These are phyloP conservation scores for Heteromormyrus szaboi DNA, from an alignment of 2,797 vertebrate genomes.

Conservation along the genomic window DNA sequence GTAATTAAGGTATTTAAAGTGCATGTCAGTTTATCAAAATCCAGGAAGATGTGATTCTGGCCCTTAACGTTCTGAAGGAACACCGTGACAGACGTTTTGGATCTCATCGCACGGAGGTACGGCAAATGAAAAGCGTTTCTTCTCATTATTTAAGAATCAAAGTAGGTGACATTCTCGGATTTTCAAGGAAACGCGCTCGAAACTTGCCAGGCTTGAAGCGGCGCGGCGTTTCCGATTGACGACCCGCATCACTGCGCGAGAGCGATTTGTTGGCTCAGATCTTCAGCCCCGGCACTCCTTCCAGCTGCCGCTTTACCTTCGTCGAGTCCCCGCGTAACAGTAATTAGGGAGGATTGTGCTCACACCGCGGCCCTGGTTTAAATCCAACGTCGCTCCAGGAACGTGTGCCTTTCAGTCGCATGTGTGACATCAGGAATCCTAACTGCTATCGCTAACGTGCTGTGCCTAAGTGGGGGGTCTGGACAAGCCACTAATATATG, in stretches of 20 bases:
- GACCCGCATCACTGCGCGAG: conserved; percentile 52
- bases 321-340: conserved; percentile 53
- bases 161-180: conserved; percentile 22
- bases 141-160: conserved; percentile 26
- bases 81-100: not conserved
- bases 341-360: conserved; percentile 59
- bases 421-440: not conserved
- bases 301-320: conserved; percentile 34
- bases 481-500: not conserved
- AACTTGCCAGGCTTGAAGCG: conserved; percentile 23
- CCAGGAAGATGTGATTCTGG: not conserved
- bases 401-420: not conserved
- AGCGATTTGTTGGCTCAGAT: conserved; percentile 60
- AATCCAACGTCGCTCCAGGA: conserved; percentile 13
- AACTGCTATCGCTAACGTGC: not conserved
- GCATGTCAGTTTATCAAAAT: not conserved
- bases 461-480: not conserved
- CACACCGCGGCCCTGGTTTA: conserved; percentile 24
- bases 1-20: not conserved
- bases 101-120: not conserved
- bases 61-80: not conserved
- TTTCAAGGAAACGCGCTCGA: conserved; percentile 12
- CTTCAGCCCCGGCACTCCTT: conserved; percentile 50
- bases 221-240: conserved; percentile 37
- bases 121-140: conserved; percentile 15